Conservation (phyloP, 92 coral and sea anemone genomes). For the Palythoa caribaeorum region DNA sequence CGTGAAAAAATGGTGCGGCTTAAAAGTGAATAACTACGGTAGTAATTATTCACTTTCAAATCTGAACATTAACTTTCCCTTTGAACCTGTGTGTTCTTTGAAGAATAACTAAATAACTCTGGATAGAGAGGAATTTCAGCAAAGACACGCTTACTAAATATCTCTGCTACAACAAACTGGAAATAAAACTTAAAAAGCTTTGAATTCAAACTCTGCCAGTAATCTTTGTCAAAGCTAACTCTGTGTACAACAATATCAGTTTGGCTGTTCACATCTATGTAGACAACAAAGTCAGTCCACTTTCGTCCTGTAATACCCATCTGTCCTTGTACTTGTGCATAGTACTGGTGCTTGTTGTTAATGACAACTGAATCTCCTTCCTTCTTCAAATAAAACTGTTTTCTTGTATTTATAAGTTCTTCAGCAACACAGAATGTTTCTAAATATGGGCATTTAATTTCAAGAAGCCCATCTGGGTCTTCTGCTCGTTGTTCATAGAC, state of each 20-base stretch:
- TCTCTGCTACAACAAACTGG: constrained; percentile 13
- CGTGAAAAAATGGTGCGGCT: constrained; percentile 7
- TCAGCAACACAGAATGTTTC: constrained; percentile 29
- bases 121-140: constrained; percentile 22
- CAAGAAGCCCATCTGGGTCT: constrained; percentile 35
- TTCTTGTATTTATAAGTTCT: constrained; percentile 39
- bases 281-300: constrained; percentile 68
- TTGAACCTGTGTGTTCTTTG: constrained; percentile 18
- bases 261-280: constrained; percentile 9
- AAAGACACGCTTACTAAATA: constrained; percentile 17
- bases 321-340: constrained; percentile 66
- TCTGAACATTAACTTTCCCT: constrained; percentile 20
- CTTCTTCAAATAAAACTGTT: constrained; percentile 39
- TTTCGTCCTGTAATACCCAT: constrained; percentile 49
- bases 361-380: constrained; percentile 38
- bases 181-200: constrained; percentile 24
- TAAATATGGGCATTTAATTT: constrained; percentile 48
- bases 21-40: neutral
- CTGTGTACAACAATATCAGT: constrained; percentile 21
- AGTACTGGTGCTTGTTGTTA: constrained; percentile 25
- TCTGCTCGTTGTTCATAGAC: constrained; percentile 37
- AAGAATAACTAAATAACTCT: constrained; percentile 16
- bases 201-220: constrained; percentile 18
- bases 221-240: constrained; percentile 24
- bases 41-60: constrained; percentile 20